Evolutionary conservation across 2,113 vertebrate genomes (phyloP).

Genomic region (Dipodomys stephensi): DNA sequence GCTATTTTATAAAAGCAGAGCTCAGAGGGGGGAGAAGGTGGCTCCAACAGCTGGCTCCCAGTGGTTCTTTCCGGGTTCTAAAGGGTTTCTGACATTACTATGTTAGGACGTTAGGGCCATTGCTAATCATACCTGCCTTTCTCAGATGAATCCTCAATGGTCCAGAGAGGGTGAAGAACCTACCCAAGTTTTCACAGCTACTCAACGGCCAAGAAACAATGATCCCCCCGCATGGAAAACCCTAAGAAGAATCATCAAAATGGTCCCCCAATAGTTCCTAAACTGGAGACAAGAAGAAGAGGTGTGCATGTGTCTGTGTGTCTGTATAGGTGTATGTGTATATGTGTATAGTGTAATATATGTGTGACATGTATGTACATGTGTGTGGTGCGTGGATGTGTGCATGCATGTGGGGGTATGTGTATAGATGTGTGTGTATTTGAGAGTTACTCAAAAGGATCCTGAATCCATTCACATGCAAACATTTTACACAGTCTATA

Average conservation of each 20-base stretch:
- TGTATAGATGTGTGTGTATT: neutral
- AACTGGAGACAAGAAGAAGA: neutral
- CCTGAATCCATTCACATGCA: neutral
- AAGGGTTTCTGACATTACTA: neutral
- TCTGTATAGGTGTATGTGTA: too few relatives aligned
- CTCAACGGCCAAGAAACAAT: neutral
- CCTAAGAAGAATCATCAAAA: neutral
- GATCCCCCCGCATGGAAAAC: neutral
- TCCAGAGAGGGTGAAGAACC: neutral
- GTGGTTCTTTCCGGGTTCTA: neutral
- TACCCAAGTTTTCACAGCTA: neutral
- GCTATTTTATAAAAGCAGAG: neutral
- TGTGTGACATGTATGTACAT: too few relatives aligned
- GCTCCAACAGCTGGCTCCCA: conserved; percentile 19
- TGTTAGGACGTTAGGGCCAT: neutral
- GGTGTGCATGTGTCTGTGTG: too few relatives aligned
- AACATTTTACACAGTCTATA: neutral
- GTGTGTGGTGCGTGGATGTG: too few relatives aligned
- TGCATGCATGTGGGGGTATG: neutral
- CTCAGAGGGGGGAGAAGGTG: conserved; percentile 6
- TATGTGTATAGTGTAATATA: too few relatives aligned
- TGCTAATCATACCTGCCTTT: neutral
- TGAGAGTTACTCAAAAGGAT: neutral
- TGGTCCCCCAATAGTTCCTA: neutral
- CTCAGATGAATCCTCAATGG: neutral